Evolutionary conservation across 2,888 invertebrate species (phyloP), one percentile per base, ranked within the genome.

Genomic region (Campoplex nolae): DNA sequence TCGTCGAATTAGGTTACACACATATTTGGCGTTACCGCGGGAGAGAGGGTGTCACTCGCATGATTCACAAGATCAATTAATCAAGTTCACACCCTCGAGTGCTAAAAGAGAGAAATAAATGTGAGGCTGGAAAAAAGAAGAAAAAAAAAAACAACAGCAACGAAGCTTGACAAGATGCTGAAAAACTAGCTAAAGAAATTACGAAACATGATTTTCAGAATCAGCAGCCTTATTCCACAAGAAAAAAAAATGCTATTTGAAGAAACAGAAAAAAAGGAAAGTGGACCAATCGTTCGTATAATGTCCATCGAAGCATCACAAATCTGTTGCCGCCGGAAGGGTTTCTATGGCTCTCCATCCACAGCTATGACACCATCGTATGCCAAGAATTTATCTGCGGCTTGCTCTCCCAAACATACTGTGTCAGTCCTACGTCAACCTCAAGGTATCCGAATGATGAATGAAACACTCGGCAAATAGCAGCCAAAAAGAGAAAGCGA

Each of bases 381-480:
- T 71, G 65, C 23, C 79, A 54, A 84, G 83, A 82, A 84, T 85
- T 81, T 54, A 81, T 75, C 75, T 51, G 23, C 6, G 23, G 48
- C 38, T 1, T 38, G 42, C 56, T 42, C 38, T 23, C 18, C 38
- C 35, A 32, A 23, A 45, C 32, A 28, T n/a, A 18, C 58, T 35
- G 0, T 23, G 51, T 51, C 54, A 28, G 6, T 35, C 23, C 62
- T 23, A 23, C 67, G 65, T 76, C 77, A 51, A 74, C 62, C 76
- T 35, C 70, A 42, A 84, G 86, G 74, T 81, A 83, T 77, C 58
- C 77, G 75, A 82, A 85, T 88, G 87, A 88, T 85, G 84, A 88
- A 86, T 89, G 88, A 74, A 74, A 84, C 85, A 85, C 75, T 80
- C 75, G 58, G 73, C 62, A 54, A 71, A 71, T 35, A 73, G 76